Percentiles rank a stretch among this genome's conserved stretches.
Evolutionary conservation across 2,888 invertebrate species (phyloP).

Genomic region (Drosophila anomalata): DNA sequence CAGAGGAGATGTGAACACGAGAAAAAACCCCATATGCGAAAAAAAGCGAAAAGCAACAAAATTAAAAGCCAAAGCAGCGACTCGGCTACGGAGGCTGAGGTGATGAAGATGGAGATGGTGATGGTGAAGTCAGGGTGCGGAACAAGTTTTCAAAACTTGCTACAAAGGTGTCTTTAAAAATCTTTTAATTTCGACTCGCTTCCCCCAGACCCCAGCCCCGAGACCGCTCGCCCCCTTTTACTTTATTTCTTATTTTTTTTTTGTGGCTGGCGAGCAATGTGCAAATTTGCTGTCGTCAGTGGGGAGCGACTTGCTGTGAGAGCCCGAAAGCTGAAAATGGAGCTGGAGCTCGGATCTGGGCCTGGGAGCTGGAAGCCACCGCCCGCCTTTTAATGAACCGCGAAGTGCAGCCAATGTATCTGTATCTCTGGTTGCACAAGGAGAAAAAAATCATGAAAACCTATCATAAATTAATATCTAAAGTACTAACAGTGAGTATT

Average conservation of each 20-base stretch:
- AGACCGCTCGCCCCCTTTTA: slow-evolving; percentile 11
- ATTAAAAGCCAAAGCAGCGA: slow-evolving; percentile 34
- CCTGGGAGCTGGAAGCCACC: slow-evolving; percentile 62
- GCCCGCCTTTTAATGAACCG: slow-evolving; percentile 84
- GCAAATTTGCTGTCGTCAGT: slow-evolving; percentile 80
- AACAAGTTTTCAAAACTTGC: slow-evolving; percentile 79
- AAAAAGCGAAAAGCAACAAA: slow-evolving; percentile 36
- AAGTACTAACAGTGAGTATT: neutral
- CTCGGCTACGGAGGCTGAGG: slow-evolving; percentile 27
- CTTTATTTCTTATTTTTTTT: slow-evolving; percentile 27
- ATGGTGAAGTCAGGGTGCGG: slow-evolving; percentile 64
- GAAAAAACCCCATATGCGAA: slow-evolving; percentile 38
- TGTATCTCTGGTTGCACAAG: slow-evolving; percentile 30
- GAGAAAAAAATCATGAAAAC: slow-evolving; percentile 15
- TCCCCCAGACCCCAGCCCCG: slow-evolving; percentile 29
- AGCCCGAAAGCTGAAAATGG: slow-evolving; percentile 30
- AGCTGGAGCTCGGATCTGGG: slow-evolving; percentile 1
- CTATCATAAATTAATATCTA: neutral
- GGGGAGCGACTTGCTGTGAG: slow-evolving; percentile 16
- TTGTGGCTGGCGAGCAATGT: slow-evolving; percentile 54
- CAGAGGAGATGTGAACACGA: slow-evolving; percentile 47
- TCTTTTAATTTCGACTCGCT: slow-evolving; percentile 79
- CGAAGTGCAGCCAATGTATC: slow-evolving; percentile 82
- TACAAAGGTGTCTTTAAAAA: slow-evolving; percentile 79
- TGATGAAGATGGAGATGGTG: slow-evolving; percentile 57